Evolutionary conservation across 2,113 vertebrate genomes (phyloP).

Genomic region (Sinocyclocheilus anophthalmus): DNA sequence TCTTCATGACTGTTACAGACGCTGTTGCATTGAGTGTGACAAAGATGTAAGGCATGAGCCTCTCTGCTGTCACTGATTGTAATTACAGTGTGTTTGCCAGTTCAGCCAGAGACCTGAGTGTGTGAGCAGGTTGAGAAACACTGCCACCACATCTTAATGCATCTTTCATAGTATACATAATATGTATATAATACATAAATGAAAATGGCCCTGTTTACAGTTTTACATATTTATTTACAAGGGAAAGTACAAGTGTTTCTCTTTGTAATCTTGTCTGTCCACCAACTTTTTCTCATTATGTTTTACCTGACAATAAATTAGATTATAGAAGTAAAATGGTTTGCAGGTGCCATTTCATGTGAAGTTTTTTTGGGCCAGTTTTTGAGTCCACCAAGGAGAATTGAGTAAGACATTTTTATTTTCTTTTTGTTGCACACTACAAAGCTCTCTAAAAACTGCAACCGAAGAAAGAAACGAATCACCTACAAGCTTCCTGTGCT

Average conservation of each 20-base stretch:
- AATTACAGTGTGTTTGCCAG: constrained; percentile 47
- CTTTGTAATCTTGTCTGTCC: background rate
- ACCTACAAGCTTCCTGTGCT: constrained; percentile 36
- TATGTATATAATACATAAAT: too few species aligned
- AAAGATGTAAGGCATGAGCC: constrained; percentile 38
- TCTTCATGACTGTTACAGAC: background rate
- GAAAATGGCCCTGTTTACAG: background rate
- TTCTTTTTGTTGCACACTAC: background rate
- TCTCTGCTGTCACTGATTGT: constrained; percentile 40
- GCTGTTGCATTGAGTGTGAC: constrained; percentile 32
- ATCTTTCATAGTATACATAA: background rate
- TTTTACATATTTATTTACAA: background rate
- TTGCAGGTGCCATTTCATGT: constrained; percentile 3
- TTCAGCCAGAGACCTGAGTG: constrained; percentile 6
- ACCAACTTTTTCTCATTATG: background rate
- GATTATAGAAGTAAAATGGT: background rate
- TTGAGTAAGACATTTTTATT: background rate
- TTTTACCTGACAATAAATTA: background rate
- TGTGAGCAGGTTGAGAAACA: constrained; percentile 7
- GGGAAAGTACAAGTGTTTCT: background rate
- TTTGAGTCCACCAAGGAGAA: background rate
- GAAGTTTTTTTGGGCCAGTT: background rate
- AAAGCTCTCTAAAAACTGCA: constrained; percentile 15
- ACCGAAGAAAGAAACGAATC: constrained; percentile 39
- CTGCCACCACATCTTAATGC: background rate